Evolutionary conservation across 2,797 vertebrate genomes (phyloP), one percentile per base, ranked within the genome.

Genomic region (Cryptoblepharus egeriae): DNA sequence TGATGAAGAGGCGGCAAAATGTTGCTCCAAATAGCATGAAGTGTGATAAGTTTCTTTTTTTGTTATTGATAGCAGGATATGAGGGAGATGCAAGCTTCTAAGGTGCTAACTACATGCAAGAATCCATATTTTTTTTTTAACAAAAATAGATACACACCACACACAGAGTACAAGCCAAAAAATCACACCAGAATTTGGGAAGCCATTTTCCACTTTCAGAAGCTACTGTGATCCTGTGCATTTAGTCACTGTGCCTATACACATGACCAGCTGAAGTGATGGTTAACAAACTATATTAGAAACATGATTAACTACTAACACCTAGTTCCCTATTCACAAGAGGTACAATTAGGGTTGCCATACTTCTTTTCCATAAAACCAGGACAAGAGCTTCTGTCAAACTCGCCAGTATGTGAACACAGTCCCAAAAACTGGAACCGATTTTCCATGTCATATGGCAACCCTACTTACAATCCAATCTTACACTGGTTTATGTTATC

Each of bases 1-100:
- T 45, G 11, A 22, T 2, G 12, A 13, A 57, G 28, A 88, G 83
- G 55, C 45, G 42, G 81, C 73, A 88, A 85, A 84, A 88, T 83
- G 49, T 77, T 88, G 35, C 68, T 88, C 79, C 90, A 91, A 86
- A 88, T 85, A 85, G 86, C 58, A 87, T 0, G 22, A 64, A 77
- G 80, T 75, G 76, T 68, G 7, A 65, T 16, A 32, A 52, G 6
- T 52, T 20, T n/a, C n/a, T 28, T 68, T 63, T 63, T 57, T 32
- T 32, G 15, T 80, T 78, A 68, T 68, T 28, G 49, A 68, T 32
- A 28, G 52, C 32, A 68, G 32, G 49, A 28, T n/a, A 39, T 16
- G 11, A 1, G 16, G 12, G 52, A 68, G 26, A 15, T 28, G 22
- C 13, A 67, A 18, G 26, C 32, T 8, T 49, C 30, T 45, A 20